A percentile compares a stretch with the other conserved stretches of the same genome.
Conservation (phyloP, 2,888 invertebrate species). For the Griposia aprilina region DNA sequence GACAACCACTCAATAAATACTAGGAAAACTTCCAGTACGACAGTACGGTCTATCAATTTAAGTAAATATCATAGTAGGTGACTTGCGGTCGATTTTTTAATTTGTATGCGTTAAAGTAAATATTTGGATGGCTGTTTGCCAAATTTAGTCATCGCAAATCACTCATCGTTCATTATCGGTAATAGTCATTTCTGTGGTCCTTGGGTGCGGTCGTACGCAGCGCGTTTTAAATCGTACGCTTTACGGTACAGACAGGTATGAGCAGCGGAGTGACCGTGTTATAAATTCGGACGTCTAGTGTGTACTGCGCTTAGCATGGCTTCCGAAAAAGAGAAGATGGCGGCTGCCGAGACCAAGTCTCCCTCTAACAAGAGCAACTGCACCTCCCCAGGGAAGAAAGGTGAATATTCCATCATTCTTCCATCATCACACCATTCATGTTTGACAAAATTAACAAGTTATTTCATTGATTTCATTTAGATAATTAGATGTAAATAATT, state of each 20-base stretch:
- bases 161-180: slow-evolving; percentile 83
- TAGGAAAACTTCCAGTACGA: slow-evolving; percentile 64
- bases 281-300: slow-evolving; percentile 77
- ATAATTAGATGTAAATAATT: background rate
- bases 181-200: slow-evolving; percentile 75
- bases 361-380: slow-evolving; percentile 88
- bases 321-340: slow-evolving; percentile 89
- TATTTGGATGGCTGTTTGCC: slow-evolving; percentile 83
- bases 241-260: slow-evolving; percentile 80
- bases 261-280: slow-evolving; percentile 78
- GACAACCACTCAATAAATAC: slow-evolving; percentile 68
- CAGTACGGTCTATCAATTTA: slow-evolving; percentile 66
- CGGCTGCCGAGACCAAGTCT: slow-evolving; percentile 86
- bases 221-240: slow-evolving; percentile 53
- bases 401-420: slow-evolving; percentile 74
- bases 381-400: slow-evolving; percentile 89
- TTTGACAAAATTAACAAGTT: background rate
- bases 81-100: slow-evolving; percentile 70
- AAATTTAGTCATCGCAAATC: slow-evolving; percentile 82
- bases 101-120: slow-evolving; percentile 81
- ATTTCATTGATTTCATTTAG: slow-evolving; percentile 33
- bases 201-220: slow-evolving; percentile 79
- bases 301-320: slow-evolving; percentile 81
- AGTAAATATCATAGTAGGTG: slow-evolving; percentile 72
- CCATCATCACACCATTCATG: slow-evolving; percentile 35